Evolutionary conservation across 2,888 invertebrate genomes (phyloP), one percentile per base, ranked within the genome.

Genomic region (Caenorhabditis becei): DNA sequence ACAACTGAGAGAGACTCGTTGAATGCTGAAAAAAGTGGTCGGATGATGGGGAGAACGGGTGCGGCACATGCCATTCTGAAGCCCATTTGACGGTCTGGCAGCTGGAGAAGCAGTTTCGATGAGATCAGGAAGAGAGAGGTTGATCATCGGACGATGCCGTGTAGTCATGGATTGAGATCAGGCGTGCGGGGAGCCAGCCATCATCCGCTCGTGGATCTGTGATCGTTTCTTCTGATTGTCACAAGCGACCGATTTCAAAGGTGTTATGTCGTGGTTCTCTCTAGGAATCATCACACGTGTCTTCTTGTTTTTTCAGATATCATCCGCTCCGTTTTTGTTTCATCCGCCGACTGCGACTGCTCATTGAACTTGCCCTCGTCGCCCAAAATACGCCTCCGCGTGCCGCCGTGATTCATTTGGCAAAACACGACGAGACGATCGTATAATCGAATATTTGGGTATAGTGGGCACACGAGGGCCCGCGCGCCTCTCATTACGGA

Each of bases 61-160:
- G n/a, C n/a, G n/a, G n/a, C 35, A 58, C 58, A 58, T 58, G 35
- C 58, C 58, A 58, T 58, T 58, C 58, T 18, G 58, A 58, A 35
- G n/a, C 37, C 58, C 58, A 37, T 58, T 58, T 23, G 20, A 28
- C 58, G 54, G 58, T 58, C 37, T 58, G 58, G 58, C 58, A 58
- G 2, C 32, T 28, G 58, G 20, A 58, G 7, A 10, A 8, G 16
- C 1, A 18, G n/a, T 35, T 4, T 8, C 20, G 49, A 35, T 35
- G 16, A 32, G 56, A 56, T 56, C 28, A 56, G 32, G n/a, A 54
- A 28, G 32, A 32, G 32, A 32, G 32, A 7, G 18, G 49, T 4
- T 49, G 49, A 49, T 49, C 49, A 49, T 49, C 23, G 20, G 49
- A 5, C 35, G 5, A 32, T 32, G 5, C 32, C 4, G 32, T 32